phyloP scores from a whole-genome alignment of 2,113 vertebrate species.

The Lycaon pictus region DNA sequence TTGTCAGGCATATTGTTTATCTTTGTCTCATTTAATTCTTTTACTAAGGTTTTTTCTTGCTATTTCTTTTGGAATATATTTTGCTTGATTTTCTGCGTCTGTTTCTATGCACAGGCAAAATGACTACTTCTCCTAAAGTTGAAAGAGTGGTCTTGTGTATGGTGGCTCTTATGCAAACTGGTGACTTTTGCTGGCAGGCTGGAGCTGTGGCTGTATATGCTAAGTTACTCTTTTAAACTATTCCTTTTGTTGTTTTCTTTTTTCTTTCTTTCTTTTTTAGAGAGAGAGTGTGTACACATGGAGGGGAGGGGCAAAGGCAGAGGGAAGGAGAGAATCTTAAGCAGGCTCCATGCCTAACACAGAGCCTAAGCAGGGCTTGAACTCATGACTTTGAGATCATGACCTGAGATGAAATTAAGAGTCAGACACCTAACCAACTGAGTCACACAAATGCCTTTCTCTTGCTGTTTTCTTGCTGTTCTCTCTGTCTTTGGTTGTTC shows the following conservation, averaged over 20 bases:
- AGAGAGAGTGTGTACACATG: not conserved
- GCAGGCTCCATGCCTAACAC: not conserved
- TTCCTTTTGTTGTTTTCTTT: not conserved
- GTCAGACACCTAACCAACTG: not conserved
- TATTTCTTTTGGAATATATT: not conserved
- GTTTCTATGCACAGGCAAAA: not conserved
- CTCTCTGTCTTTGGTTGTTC: not conserved
- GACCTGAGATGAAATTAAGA: not conserved
- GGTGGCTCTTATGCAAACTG: not conserved
- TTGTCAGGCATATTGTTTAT: not conserved
- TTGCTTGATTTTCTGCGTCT: not conserved
- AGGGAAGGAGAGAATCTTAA: not conserved
- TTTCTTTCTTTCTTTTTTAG: not conserved
- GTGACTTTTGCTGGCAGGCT: not conserved
- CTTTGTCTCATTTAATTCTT: not conserved
- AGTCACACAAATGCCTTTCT: not conserved
- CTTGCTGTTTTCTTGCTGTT: not conserved
- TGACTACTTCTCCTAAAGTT: not conserved
- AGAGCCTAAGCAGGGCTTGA: not conserved
- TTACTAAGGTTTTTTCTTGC: not conserved
- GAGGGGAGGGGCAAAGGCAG: not conserved
- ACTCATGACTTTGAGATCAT: not conserved
- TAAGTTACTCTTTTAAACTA: not conserved
- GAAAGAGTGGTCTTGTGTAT: not conserved
- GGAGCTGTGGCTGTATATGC: not conserved